Evolutionary conservation across 2,888 invertebrate genomes (phyloP).

Genomic region (Aspidapion aeneum): DNA sequence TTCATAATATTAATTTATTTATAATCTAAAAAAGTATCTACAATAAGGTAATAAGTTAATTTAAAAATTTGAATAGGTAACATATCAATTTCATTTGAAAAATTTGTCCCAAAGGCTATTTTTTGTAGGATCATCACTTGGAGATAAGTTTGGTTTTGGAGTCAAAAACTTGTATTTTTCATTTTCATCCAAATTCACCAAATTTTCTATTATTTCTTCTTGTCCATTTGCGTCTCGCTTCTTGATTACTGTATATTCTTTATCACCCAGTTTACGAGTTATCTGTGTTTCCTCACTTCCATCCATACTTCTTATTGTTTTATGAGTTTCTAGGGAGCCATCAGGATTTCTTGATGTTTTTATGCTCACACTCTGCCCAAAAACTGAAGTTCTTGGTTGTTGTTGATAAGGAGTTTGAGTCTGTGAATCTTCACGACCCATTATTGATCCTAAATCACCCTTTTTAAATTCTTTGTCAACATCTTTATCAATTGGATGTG

Average conservation of each 20-base stretch:
- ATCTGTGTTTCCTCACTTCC: constrained; percentile 60
- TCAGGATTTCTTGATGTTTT: constrained; percentile 55
- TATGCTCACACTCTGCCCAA: constrained; percentile 53
- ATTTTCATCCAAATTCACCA: constrained; percentile 41
- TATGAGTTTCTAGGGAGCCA: constrained; percentile 56
- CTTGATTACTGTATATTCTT: constrained; percentile 48
- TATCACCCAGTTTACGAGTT: constrained; percentile 43
- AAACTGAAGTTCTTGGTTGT: constrained; percentile 33
- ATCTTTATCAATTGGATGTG: constrained; percentile 36
- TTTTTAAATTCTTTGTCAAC: constrained; percentile 30
- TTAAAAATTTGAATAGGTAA: too few species aligned
- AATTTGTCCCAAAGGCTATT: background rate
- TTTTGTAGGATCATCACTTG: background rate
- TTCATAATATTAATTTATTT: too few species aligned
- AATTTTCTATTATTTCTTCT: constrained; percentile 40
- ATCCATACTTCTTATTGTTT: constrained; percentile 53
- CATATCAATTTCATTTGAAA: too few species aligned
- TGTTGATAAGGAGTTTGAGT: background rate
- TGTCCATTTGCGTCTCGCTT: constrained; percentile 45
- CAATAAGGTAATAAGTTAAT: too few species aligned
- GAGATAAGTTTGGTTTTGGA: background rate
- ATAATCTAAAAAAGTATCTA: too few species aligned
- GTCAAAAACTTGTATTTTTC: background rate
- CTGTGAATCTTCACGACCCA: background rate
- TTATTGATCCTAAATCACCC: background rate